Conservation (phyloP, 2,797 vertebrate species). For the Labroides dimidiatus region DNA sequence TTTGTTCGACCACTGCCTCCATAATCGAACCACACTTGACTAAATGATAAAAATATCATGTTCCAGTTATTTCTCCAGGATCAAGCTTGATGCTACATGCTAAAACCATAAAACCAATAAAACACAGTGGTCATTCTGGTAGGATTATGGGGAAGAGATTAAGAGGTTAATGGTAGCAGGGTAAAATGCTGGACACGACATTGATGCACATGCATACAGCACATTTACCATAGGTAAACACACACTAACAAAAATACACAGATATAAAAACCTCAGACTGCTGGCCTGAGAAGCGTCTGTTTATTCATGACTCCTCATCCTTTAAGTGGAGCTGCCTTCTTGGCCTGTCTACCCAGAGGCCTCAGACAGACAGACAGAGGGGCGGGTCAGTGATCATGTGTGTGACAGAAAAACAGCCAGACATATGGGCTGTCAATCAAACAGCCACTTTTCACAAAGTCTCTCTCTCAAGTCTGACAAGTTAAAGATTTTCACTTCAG, state of each 20-base stretch:
- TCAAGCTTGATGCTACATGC: slow-evolving; percentile 20
- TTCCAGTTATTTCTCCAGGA: slow-evolving; percentile 16
- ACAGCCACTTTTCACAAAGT: slow-evolving; percentile 42
- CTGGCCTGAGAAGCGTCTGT: slow-evolving; percentile 34
- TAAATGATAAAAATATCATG: slow-evolving; percentile 9
- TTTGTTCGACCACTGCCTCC: not conserved
- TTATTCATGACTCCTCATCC: slow-evolving; percentile 59
- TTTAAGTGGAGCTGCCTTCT: slow-evolving; percentile 62
- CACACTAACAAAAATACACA: not conserved
- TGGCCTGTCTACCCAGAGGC: slow-evolving; percentile 59
- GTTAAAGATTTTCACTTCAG: slow-evolving; percentile 60
- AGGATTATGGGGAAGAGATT: slow-evolving; percentile 44
- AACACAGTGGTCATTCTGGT: slow-evolving; percentile 26
- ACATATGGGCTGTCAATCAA: slow-evolving; percentile 71
- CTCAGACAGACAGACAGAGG: slow-evolving; percentile 40
- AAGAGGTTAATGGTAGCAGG: slow-evolving; percentile 32
- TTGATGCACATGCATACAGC: not conserved
- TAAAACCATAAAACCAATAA: slow-evolving; percentile 38
- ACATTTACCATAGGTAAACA: too few species aligned
- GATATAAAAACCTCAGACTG: slow-evolving; percentile 1
- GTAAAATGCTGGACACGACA: slow-evolving; percentile 20
- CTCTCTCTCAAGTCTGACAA: slow-evolving; percentile 61
- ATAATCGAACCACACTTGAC: not conserved
- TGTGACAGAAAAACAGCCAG: slow-evolving; percentile 72
- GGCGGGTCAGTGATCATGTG: slow-evolving; percentile 68